Percentiles rank a stretch among this genome's conserved stretches.
These are phyloP conservation scores for Oryzias curvinotus DNA, from an alignment of 2,113 vertebrate species.

Conservation along the genomic window DNA sequence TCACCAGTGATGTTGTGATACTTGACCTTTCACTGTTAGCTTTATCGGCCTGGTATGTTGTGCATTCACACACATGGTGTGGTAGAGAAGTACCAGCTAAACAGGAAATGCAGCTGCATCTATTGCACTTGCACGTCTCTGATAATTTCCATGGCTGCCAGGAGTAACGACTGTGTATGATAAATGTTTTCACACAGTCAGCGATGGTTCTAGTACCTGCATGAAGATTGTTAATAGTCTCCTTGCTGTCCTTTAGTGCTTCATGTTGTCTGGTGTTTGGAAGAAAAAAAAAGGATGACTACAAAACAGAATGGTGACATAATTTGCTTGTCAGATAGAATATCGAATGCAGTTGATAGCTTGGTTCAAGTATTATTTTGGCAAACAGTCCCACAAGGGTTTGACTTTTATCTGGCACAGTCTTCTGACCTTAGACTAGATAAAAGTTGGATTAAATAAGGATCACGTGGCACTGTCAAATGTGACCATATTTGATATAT, in stretches of 20 bases:
- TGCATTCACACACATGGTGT: constrained; percentile 39
- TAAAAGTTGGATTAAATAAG: constrained; percentile 18
- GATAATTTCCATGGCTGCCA: constrained; percentile 61
- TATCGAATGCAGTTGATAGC: not conserved
- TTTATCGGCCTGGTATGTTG: constrained; percentile 55
- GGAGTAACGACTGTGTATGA: constrained; percentile 38
- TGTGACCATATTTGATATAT: constrained; percentile 8
- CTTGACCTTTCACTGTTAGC: constrained; percentile 50
- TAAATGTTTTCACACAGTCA: constrained; percentile 61
- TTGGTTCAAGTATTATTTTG: constrained; percentile 3
- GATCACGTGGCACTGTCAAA: constrained; percentile 9
- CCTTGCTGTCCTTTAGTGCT: constrained; percentile 11
- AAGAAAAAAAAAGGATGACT: not conserved
- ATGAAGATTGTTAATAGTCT: constrained; percentile 22
- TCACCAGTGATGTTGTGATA: constrained; percentile 27
- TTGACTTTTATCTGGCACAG: constrained; percentile 3
- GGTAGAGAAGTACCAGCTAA: constrained; percentile 46
- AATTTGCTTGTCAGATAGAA: not conserved
- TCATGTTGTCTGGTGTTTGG: not conserved
- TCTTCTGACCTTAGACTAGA: constrained; percentile 1
- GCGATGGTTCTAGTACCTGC: constrained; percentile 42
- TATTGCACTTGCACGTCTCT: constrained; percentile 37
- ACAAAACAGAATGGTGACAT: not conserved
- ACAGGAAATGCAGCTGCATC: constrained; percentile 38
- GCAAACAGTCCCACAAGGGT: constrained; percentile 7